These are phyloP conservation scores for Stramonita haemastoma DNA, from an alignment of 2,888 invertebrate species.

Conservation along the genomic window DNA sequence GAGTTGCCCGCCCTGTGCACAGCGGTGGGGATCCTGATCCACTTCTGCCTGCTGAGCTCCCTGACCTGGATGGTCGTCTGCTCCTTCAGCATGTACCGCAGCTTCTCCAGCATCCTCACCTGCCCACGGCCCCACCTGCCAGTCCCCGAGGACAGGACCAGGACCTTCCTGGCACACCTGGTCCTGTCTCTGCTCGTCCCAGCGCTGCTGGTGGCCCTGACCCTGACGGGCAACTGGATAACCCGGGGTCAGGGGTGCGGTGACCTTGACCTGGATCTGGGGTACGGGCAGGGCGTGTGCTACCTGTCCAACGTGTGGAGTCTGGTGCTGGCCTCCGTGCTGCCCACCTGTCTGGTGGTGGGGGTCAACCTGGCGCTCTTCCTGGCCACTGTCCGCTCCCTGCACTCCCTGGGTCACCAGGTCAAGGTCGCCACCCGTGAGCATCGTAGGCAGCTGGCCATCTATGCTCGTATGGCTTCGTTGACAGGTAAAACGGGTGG, in stretches of 20 bases:
- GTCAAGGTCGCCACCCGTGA: neutral
- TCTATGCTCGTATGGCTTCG: neutral
- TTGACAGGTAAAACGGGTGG: slow-evolving; percentile 24
- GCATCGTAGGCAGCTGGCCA: neutral
- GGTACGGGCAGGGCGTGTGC: slow-evolving; percentile 8
- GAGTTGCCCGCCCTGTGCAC: slow-evolving; percentile 37
- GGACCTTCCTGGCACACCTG: neutral
- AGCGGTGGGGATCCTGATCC: slow-evolving; percentile 51
- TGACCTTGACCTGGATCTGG: slow-evolving; percentile 22
- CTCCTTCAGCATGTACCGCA: slow-evolving; percentile 55
- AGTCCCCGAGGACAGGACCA: neutral
- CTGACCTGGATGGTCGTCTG: slow-evolving; percentile 57
- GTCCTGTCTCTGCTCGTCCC: slow-evolving; percentile 13
- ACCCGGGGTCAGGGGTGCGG: neutral
- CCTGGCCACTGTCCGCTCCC: neutral
- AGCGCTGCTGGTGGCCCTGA: slow-evolving; percentile 1
- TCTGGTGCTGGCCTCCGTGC: slow-evolving; percentile 1
- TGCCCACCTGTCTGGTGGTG: slow-evolving; percentile 24
- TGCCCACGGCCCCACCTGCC: neutral
- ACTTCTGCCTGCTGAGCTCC: slow-evolving; percentile 56
- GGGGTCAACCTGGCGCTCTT: slow-evolving; percentile 29
- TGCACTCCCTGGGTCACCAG: neutral
- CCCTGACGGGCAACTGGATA: slow-evolving; percentile 12
- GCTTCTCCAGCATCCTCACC: slow-evolving; percentile 45
- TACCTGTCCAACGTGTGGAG: slow-evolving; percentile 34